Percentiles rank a stretch among this genome's conserved stretches.
Conservation (phyloP, 2,113 vertebrate genomes). For the Nesogale talazaci region DNA sequence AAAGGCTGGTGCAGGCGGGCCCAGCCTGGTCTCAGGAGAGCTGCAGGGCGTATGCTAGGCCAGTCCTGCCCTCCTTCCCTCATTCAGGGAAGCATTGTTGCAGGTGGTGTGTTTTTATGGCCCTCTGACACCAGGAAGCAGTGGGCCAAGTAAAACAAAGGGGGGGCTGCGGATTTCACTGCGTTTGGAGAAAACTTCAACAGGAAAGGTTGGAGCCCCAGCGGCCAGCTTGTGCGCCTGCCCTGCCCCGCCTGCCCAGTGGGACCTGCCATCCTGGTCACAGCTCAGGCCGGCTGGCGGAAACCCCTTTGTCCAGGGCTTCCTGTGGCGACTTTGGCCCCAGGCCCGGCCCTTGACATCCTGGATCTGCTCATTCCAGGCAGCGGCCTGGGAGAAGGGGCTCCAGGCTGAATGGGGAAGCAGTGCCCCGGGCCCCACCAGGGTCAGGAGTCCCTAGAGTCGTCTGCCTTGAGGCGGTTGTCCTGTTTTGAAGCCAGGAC, state of each 20-base stretch:
- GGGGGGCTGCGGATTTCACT: too few relatives aligned
- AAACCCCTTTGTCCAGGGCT: not conserved
- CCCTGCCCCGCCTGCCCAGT: not conserved
- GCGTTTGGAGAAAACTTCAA: not conserved
- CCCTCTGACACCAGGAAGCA: constrained; percentile 11
- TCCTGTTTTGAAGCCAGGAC: not conserved
- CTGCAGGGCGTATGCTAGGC: not conserved
- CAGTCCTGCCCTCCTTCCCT: not conserved
- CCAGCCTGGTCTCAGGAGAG: too few relatives aligned
- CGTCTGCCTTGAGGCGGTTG: too few relatives aligned
- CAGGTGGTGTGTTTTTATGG: not conserved
- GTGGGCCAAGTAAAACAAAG: not conserved
- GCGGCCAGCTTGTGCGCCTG: not conserved
- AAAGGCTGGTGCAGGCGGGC: not conserved
- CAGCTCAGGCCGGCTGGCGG: not conserved
- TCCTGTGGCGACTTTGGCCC: not conserved
- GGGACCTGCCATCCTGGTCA: not conserved
- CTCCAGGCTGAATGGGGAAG: accelerated
- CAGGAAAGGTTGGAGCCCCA: not conserved
- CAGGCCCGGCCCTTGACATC: not conserved
- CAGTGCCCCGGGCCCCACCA: not conserved
- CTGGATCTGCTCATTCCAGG: not conserved
- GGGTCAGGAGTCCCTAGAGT: not conserved
- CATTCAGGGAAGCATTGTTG: not conserved
- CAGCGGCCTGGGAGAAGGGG: not conserved